Evolutionary conservation across 2,888 invertebrate species (phyloP).

Genomic region (Eupithecia vulgata): DNA sequence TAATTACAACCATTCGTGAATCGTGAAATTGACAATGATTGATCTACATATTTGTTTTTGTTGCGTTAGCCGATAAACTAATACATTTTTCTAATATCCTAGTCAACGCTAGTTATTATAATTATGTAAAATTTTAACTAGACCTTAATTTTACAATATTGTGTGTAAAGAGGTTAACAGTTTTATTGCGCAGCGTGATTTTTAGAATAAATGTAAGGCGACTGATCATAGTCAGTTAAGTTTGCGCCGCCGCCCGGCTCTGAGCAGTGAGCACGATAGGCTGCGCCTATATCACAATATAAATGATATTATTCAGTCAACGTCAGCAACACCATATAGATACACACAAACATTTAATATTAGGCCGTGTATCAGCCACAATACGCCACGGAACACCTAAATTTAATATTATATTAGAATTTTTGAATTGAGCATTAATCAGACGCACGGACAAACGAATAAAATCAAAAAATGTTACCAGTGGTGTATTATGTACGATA

Average conservation of each 20-base stretch:
- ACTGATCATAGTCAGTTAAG: slow-evolving; percentile 43
- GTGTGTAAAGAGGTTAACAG: slow-evolving; percentile 47
- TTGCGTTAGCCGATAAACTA: slow-evolving; percentile 45
- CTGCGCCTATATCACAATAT: slow-evolving; percentile 50
- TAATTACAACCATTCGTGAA: slow-evolving; percentile 47
- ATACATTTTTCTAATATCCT: slow-evolving; percentile 45
- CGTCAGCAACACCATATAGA: slow-evolving; percentile 50
- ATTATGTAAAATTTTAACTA: slow-evolving; percentile 48
- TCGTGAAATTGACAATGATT: slow-evolving; percentile 47
- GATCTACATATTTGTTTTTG: slow-evolving; percentile 44
- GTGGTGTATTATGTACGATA: slow-evolving; percentile 73
- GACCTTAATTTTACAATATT: slow-evolving; percentile 45
- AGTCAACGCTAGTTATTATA: slow-evolving; percentile 44
- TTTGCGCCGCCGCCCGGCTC: slow-evolving; percentile 44
- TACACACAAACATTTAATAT: slow-evolving; percentile 52
- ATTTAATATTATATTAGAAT: slow-evolving; percentile 58
- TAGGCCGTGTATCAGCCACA: slow-evolving; percentile 73
- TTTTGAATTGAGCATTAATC: slow-evolving; percentile 77
- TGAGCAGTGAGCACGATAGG: slow-evolving; percentile 41
- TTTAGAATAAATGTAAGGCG: slow-evolving; percentile 49
- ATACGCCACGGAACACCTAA: slow-evolving; percentile 66
- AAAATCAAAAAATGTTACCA: slow-evolving; percentile 61
- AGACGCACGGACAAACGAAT: slow-evolving; percentile 80
- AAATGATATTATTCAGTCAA: slow-evolving; percentile 56
- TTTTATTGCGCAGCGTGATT: slow-evolving; percentile 47